Percentiles rank a stretch among this genome's conserved stretches.
Conservation (phyloP, 2,113 vertebrate species). For the Bubo bubo region DNA sequence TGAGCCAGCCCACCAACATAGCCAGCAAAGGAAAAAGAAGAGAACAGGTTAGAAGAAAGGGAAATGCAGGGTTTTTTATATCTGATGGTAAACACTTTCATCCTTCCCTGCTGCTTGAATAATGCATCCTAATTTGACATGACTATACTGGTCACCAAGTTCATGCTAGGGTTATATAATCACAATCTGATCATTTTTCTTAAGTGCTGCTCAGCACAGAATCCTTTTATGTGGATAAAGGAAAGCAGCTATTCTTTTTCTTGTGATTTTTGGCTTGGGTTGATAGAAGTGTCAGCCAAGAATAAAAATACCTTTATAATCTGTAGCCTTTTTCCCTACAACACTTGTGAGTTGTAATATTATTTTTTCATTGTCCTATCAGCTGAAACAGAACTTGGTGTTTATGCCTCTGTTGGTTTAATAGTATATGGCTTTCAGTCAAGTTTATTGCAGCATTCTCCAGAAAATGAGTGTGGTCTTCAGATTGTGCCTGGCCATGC, state of each 20-base stretch:
- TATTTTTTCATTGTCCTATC: slow-evolving; percentile 50
- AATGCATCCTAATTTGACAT: slow-evolving; percentile 65
- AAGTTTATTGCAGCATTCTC: background rate
- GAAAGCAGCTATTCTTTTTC: slow-evolving; percentile 61
- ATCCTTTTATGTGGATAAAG: slow-evolving; percentile 61
- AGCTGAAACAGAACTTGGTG: slow-evolving; percentile 21
- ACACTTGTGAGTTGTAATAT: slow-evolving; percentile 21
- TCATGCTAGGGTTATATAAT: slow-evolving; percentile 63
- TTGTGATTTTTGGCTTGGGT: slow-evolving; percentile 61
- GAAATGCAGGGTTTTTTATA: slow-evolving; percentile 17
- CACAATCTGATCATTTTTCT: slow-evolving; percentile 61
- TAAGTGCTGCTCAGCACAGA: slow-evolving; percentile 38
- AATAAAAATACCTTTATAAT: slow-evolving; percentile 66
- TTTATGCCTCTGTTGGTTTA: slow-evolving; percentile 30
- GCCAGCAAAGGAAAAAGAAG: slow-evolving; percentile 12
- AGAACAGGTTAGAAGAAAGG: slow-evolving; percentile 43
- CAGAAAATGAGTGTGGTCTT: slow-evolving; percentile 23
- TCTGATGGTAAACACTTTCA: slow-evolving; percentile 59
- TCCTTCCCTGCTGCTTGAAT: slow-evolving; percentile 57
- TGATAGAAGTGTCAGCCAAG: slow-evolving; percentile 37
- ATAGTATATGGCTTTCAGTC: slow-evolving; percentile 25
- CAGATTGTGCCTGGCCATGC: background rate
- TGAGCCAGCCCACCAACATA: slow-evolving; percentile 55
- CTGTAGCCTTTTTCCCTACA: slow-evolving; percentile 31
- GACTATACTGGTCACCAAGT: slow-evolving; percentile 58